Conservation (phyloP, 1,140 invertebrate genomes). For the Temnothorax curvispinosus region DNA sequence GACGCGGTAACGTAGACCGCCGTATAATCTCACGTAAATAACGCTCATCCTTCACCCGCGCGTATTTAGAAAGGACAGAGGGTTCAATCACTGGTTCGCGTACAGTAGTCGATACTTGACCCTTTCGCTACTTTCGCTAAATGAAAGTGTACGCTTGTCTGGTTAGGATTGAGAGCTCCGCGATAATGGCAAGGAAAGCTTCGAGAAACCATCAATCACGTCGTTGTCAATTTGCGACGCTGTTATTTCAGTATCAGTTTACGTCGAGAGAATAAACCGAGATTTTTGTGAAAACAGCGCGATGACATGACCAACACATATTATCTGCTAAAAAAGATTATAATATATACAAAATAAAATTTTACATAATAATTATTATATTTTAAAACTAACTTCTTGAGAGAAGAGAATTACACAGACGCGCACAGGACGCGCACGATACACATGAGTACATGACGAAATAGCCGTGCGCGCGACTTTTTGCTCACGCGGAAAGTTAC, state of each 20-base stretch:
- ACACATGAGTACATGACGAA: neutral
- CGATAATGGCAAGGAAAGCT: conserved; percentile 26
- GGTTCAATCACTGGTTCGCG: neutral
- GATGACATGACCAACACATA: neutral
- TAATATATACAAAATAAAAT: neutral
- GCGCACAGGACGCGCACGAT: neutral
- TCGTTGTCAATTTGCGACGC: conserved; percentile 22
- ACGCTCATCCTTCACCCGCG: neutral
- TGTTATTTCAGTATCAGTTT: conserved; percentile 30
- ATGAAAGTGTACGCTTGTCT: conserved; percentile 52
- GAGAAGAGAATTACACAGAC: neutral
- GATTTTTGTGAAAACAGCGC: neutral
- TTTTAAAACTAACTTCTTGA: neutral
- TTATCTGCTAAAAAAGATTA: neutral
- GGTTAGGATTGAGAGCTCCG: conserved; percentile 34
- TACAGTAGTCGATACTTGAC: conserved; percentile 42
- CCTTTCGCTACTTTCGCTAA: conserved; percentile 45
- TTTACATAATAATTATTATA: neutral
- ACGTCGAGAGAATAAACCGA: neutral
- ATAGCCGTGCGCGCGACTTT: neutral
- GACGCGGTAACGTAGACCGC: neutral
- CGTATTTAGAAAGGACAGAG: neutral
- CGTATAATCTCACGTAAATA: conserved; percentile 13
- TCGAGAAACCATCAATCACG: conserved; percentile 34
- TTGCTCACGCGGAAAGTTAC: conserved; percentile 30